These are phyloP conservation scores for Pholis gunnellus DNA, from an alignment of 2,113 vertebrate genomes.

Conservation along the genomic window DNA sequence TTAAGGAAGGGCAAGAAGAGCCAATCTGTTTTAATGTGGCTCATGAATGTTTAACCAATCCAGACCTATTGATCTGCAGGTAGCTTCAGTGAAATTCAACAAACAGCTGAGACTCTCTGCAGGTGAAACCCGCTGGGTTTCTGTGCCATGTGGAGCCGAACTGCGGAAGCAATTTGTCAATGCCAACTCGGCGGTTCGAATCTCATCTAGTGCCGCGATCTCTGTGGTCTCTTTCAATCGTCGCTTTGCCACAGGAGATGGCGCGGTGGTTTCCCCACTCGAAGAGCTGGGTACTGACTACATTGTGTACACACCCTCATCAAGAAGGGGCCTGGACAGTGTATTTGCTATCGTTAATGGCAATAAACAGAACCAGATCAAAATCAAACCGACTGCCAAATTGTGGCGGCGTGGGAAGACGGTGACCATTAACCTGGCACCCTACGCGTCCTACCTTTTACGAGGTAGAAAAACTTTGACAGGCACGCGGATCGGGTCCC, in stretches of 20 bases:
- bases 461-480: neutral
- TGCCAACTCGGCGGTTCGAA: slow-evolving; percentile 28
- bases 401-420: neutral
- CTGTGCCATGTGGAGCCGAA: neutral
- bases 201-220: slow-evolving; percentile 36
- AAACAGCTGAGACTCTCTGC: slow-evolving; percentile 1
- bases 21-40: neutral
- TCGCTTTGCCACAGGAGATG: neutral
- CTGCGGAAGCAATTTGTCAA: neutral
- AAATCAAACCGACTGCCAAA: too few species aligned
- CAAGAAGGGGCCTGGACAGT: rapidly evolving
- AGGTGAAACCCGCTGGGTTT: slow-evolving; percentile 1
- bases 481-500: slow-evolving; percentile 19
- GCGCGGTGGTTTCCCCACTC: slow-evolving; percentile 22
- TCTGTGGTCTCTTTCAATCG: slow-evolving; percentile 48
- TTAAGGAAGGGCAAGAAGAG: neutral
- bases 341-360: slow-evolving; percentile 33
- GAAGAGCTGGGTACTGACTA: slow-evolving; percentile 23
- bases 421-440: slow-evolving; percentile 8
- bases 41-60: neutral
- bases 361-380: slow-evolving; percentile 9
- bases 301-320: slow-evolving; percentile 20
- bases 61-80: slow-evolving; percentile 8
- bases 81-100: slow-evolving; percentile 9
- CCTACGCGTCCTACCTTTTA: slow-evolving; percentile 26